phyloP scores from a whole-genome alignment of 2,113 vertebrate genomes.

The Tachysurus vachellii region DNA sequence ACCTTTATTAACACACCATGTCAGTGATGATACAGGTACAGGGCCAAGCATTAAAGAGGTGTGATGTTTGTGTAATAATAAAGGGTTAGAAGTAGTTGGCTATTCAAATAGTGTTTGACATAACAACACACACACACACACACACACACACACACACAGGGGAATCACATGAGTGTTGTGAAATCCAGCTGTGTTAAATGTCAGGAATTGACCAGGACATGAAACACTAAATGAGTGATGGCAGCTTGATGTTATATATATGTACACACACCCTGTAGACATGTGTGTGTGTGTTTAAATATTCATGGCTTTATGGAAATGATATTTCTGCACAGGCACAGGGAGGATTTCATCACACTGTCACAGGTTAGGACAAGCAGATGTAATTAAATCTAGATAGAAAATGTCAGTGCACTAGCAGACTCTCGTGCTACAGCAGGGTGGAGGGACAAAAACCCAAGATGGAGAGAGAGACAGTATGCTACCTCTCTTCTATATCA shows the following conservation, averaged over 20 bases:
- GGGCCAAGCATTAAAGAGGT: not conserved
- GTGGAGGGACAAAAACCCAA: not conserved
- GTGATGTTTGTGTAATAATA: not conserved
- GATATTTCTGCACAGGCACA: constrained; percentile 40
- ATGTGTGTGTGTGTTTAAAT: constrained; percentile 35
- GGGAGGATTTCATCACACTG: constrained; percentile 27
- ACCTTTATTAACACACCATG: not conserved
- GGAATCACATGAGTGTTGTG: not conserved
- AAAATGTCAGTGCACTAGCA: constrained; percentile 13
- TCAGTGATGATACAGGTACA: not conserved
- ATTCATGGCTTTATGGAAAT: constrained; percentile 50
- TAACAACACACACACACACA: not conserved
- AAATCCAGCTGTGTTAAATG: not conserved
- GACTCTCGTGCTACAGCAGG: not conserved
- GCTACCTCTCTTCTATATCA: not conserved
- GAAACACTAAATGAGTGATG: not conserved
- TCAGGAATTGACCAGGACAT: not conserved
- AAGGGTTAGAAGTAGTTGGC: not conserved
- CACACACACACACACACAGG: not conserved
- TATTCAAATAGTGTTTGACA: not conserved
- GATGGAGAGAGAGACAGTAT: not conserved
- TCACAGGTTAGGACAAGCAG: constrained; percentile 44
- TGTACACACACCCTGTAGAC: not conserved
- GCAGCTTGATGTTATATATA: not conserved
- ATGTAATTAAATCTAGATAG: constrained; percentile 43